Evolutionary conservation across 2,113 vertebrate genomes (phyloP).

Genomic region (Polypterus bichir): DNA sequence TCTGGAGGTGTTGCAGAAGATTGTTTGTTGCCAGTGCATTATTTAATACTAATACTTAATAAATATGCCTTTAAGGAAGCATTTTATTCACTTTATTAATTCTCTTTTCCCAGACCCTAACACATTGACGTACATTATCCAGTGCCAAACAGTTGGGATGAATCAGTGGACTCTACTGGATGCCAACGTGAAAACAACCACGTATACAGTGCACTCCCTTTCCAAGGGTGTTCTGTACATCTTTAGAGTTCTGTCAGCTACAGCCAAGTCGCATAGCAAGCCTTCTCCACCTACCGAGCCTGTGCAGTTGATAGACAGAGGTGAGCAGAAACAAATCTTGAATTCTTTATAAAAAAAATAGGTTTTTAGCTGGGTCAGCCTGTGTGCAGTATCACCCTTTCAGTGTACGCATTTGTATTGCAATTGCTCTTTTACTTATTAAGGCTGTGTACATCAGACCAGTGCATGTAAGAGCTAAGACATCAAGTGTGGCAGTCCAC

Average conservation of each 20-base stretch:
- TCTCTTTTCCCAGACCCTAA: constrained; percentile 54
- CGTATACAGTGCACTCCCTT: constrained; percentile 58
- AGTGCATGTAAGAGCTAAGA: no score
- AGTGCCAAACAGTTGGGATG: constrained; percentile 82
- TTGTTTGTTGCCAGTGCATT: background rate
- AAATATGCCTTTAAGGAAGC: background rate
- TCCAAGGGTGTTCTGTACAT: constrained; percentile 72
- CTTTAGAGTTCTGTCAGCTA: constrained; percentile 82
- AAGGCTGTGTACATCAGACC: no score
- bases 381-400: no score
- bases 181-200: constrained; percentile 59
- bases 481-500: no score
- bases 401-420: no score
- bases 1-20: no score
- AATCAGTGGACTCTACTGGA: constrained; percentile 82
- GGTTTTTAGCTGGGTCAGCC: no score
- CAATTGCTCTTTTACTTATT: no score
- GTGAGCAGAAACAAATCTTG: constrained; percentile 30
- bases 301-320: constrained; percentile 67
- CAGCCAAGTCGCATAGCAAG: constrained; percentile 83
- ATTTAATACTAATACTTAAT: background rate
- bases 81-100: background rate
- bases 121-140: constrained; percentile 76
- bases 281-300: constrained; percentile 70
- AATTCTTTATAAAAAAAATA: no score